Percentiles rank a stretch among this genome's conserved stretches.
Conservation (phyloP, 2,888 invertebrate species). For the Dynastes tityus region DNA sequence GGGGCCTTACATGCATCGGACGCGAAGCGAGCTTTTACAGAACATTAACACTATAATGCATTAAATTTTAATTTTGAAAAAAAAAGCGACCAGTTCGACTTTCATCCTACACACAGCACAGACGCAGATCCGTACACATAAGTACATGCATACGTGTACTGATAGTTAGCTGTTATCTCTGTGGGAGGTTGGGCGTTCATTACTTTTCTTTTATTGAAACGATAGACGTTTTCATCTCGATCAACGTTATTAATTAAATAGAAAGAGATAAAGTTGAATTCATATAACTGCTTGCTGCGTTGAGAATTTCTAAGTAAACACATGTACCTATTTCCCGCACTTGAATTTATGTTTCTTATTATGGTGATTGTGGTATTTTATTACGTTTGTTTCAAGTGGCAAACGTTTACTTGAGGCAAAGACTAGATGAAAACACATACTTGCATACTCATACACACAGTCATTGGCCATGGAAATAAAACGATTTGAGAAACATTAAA, state of each 20-base stretch:
- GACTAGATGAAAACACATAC: too few relatives aligned
- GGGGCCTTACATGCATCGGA: conserved; percentile 42
- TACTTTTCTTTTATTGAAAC: neutral
- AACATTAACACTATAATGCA: conserved; percentile 51
- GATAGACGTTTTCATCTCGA: neutral
- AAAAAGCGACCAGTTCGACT: conserved; percentile 27
- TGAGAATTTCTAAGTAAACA: too few relatives aligned
- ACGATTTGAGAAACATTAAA: too few relatives aligned
- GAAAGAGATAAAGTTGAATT: neutral
- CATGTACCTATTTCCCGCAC: too few relatives aligned
- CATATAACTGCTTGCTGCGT: too few relatives aligned
- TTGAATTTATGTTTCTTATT: too few relatives aligned
- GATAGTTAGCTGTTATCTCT: conserved; percentile 14
- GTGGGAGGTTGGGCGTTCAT: conserved; percentile 2
- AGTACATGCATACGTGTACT: neutral
- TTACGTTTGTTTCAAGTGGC: too few relatives aligned
- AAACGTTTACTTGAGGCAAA: too few relatives aligned
- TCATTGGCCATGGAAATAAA: too few relatives aligned
- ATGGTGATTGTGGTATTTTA: too few relatives aligned
- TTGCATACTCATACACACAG: too few relatives aligned
- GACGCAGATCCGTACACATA: neutral
- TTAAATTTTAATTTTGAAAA: conserved; percentile 51
- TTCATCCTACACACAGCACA: neutral
- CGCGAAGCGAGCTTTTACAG: conserved; percentile 49
- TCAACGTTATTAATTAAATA: conserved; percentile 1